These are phyloP conservation scores for Gavialis gangeticus DNA, from an alignment of 2,113 vertebrate species.

Conservation along the genomic window DNA sequence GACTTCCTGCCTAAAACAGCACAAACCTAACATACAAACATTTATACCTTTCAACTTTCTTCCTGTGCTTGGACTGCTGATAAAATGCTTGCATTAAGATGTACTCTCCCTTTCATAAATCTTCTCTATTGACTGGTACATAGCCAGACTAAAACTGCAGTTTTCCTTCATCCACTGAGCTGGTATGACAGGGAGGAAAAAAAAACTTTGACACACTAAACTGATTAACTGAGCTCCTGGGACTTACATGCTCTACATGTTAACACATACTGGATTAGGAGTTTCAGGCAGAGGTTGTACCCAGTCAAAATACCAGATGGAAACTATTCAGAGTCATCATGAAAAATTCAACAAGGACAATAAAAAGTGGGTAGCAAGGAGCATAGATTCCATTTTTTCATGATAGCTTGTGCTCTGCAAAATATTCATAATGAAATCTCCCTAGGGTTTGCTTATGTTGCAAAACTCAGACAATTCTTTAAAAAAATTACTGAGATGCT, in stretches of 20 bases:
- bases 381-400: not conserved
- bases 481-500: not conserved
- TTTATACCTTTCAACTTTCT: not conserved
- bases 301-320: not conserved
- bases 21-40: not conserved
- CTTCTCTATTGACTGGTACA: not conserved
- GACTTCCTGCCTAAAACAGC: not conserved
- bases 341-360: not conserved
- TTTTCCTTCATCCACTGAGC: not conserved
- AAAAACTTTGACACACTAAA: not conserved
- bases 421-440: not conserved
- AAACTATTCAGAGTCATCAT: not conserved
- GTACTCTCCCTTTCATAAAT: not conserved
- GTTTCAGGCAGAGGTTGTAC: not conserved
- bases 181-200: not conserved
- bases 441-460: not conserved
- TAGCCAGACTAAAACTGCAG: not conserved
- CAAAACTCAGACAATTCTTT: not conserved
- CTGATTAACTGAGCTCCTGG: not conserved
- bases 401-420: not conserved
- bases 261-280: not conserved
- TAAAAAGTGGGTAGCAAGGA: not conserved
- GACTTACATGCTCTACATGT: not conserved
- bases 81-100: not conserved
- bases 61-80: not conserved